Evolutionary conservation across 1,140 invertebrate species (phyloP).

Genomic region (Eriocheir sinensis): DNA sequence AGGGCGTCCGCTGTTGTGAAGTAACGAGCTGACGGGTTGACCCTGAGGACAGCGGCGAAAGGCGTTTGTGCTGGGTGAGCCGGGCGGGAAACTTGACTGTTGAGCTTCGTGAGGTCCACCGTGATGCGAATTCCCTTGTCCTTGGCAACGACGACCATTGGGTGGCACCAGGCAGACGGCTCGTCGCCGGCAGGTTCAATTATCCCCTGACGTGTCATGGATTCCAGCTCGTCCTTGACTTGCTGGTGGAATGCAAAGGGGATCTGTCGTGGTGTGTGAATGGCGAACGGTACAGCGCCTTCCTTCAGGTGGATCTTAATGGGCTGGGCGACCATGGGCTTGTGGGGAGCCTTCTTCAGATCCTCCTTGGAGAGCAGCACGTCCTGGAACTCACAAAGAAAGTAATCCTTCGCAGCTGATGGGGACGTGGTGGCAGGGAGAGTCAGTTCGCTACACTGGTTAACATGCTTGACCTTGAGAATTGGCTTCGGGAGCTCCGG

Average conservation of each 20-base stretch:
- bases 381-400: background rate
- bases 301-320: background rate
- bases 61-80: slow-evolving; percentile 9
- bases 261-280: no score
- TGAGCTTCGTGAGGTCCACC: background rate
- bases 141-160: background rate
- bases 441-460: background rate
- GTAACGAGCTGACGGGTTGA: background rate
- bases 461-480: slow-evolving; percentile 34
- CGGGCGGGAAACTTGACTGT: slow-evolving; percentile 31
- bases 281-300: no score
- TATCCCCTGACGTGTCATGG: background rate
- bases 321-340: background rate
- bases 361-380: background rate
- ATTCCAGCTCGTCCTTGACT: background rate
- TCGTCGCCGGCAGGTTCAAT: no score
- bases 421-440: background rate
- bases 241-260: slow-evolving; percentile 32
- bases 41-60: background rate
- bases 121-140: background rate
- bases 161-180: no score
- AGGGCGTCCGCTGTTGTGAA: slow-evolving; percentile 42
- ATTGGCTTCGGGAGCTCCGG: slow-evolving; percentile 2
- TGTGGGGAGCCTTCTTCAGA: background rate
- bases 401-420: background rate